phyloP scores from a whole-genome alignment of 2,888 invertebrate genomes.

The Ectobius pallidus region DNA sequence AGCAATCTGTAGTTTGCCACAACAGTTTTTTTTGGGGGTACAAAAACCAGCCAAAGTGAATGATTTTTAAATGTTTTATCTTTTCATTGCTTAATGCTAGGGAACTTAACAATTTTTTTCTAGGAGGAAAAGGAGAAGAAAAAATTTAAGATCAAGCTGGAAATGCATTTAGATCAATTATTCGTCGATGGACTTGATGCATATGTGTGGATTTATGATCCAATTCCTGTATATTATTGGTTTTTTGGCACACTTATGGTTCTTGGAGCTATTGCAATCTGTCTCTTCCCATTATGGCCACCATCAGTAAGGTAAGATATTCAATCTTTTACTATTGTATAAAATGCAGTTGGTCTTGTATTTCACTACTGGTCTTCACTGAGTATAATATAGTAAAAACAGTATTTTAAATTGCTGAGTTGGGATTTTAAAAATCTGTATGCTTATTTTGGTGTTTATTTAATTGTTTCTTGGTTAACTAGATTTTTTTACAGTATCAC shows the following conservation, averaged over 20 bases:
- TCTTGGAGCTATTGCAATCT: slow-evolving; percentile 91
- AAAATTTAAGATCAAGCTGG: slow-evolving; percentile 91
- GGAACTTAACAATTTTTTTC: slow-evolving; percentile 35
- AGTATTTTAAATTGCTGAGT: no score
- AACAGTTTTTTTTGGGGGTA: no score
- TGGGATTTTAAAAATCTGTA: no score
- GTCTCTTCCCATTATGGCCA: slow-evolving; percentile 99
- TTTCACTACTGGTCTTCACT: no score
- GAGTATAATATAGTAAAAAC: background rate
- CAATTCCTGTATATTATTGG: slow-evolving; percentile 94
- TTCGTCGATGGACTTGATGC: slow-evolving; percentile 95
- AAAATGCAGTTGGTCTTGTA: no score
- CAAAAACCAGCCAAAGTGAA: no score
- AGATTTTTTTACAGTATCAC: no score
- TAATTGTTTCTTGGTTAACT: background rate
- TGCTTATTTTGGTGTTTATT: no score
- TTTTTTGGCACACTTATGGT: slow-evolving; percentile 89
- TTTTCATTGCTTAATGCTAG: background rate
- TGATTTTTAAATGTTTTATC: background rate
- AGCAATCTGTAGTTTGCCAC: no score
- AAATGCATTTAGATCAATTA: slow-evolving; percentile 94
- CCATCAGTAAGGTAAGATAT: slow-evolving; percentile 70
- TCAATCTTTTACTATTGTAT: no score
- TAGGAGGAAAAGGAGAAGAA: slow-evolving; percentile 66
- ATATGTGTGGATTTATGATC: slow-evolving; percentile 98